Conservation (phyloP, 2,888 invertebrate species). For the Drosophila fulvimacula region DNA sequence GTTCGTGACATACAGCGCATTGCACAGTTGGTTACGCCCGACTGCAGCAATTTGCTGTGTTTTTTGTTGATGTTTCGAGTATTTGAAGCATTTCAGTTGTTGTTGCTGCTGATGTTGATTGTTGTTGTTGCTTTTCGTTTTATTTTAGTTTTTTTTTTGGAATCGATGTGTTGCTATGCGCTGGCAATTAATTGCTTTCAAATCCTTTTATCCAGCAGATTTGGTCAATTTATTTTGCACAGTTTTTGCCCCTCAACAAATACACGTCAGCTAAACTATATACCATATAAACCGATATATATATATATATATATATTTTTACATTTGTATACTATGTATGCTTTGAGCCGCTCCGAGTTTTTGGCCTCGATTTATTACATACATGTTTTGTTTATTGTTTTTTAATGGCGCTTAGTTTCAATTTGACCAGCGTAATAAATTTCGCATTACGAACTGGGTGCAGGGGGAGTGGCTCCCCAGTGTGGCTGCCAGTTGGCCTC, state of each 20-base stretch:
- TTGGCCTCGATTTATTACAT: constrained; percentile 70
- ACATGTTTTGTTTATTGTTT: constrained; percentile 77
- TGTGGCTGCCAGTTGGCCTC: constrained; percentile 19
- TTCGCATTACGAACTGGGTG: constrained; percentile 69
- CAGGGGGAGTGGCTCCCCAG: constrained; percentile 7
- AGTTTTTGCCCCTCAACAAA: constrained; percentile 51
- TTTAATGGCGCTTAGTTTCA: constrained; percentile 78
- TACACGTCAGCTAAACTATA: constrained; percentile 29
- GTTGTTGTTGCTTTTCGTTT: constrained; percentile 21
- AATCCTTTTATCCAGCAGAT: constrained; percentile 78
- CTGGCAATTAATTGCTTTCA: constrained; percentile 78
- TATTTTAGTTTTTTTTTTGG: constrained; percentile 1
- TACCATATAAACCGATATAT: constrained; percentile 1
- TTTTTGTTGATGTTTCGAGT: constrained; percentile 36
- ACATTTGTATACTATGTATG: neutral
- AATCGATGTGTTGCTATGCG: constrained; percentile 62
- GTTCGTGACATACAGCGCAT: neutral
- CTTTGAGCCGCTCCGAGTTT: constrained; percentile 23
- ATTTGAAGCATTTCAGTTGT: constrained; percentile 33
- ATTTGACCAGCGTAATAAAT: constrained; percentile 76
- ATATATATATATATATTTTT: constrained; percentile 1
- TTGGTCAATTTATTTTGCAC: constrained; percentile 77
- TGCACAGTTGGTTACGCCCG: neutral
- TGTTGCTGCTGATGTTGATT: constrained; percentile 22
- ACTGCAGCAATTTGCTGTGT: constrained; percentile 20